Conservation (phyloP, 2,888 invertebrate species). For the Julus scandinavius region DNA sequence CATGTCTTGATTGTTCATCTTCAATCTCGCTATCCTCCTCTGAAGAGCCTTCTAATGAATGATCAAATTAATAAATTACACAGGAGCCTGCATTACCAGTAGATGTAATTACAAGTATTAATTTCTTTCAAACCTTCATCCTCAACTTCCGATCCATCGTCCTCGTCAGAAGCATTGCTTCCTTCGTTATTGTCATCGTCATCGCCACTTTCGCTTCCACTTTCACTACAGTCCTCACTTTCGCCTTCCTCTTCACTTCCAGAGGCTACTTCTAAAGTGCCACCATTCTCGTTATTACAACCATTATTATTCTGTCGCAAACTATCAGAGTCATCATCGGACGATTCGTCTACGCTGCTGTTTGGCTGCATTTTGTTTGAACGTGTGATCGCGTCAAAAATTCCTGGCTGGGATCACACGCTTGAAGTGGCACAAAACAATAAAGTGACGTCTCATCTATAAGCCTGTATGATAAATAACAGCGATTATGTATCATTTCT, state of each 20-base stretch:
- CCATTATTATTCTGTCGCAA: not conserved
- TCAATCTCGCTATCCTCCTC: conserved; percentile 37
- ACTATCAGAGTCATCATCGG: not conserved
- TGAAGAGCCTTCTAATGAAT: not conserved
- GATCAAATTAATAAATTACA: not conserved
- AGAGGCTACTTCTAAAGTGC: not conserved
- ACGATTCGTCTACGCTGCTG: not conserved
- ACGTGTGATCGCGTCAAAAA: not conserved
- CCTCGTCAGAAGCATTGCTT: not conserved
- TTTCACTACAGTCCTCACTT: conserved; percentile 37
- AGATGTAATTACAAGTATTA: not conserved
- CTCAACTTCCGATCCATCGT: conserved; percentile 48
- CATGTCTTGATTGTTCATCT: not conserved
- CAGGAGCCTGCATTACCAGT: not conserved
- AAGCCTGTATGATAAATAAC: not conserved
- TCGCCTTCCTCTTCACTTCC: conserved; percentile 42
- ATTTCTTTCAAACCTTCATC: conserved; percentile 43
- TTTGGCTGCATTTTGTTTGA: conserved; percentile 47
- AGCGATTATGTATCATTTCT: not conserved
- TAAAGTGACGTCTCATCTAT: conserved; percentile 2
- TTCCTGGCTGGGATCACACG: not conserved
- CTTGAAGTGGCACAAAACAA: not conserved
- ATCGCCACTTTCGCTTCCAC: conserved; percentile 10
- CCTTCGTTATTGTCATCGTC: conserved; percentile 27
- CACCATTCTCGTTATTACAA: not conserved